These are phyloP conservation scores for Myanophis thanlyinensis DNA, from an alignment of 2,113 vertebrate genomes.

Conservation along the genomic window DNA sequence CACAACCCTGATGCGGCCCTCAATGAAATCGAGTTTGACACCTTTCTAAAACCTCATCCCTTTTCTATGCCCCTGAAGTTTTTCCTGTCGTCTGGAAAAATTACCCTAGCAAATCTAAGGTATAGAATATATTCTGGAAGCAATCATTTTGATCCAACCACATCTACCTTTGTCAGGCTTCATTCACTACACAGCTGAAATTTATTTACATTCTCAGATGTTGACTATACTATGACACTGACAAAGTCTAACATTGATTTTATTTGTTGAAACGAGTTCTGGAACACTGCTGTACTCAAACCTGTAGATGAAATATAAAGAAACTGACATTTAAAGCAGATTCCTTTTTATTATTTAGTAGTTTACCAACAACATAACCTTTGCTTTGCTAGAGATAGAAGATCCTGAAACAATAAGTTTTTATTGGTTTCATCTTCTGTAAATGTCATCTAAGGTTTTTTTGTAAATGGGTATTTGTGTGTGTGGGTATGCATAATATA, in stretches of 20 bases:
- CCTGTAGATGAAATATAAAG: conserved; percentile 30
- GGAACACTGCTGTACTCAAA: conserved; percentile 15
- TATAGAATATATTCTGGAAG: not conserved
- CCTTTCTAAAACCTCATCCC: not conserved
- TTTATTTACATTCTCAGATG: not conserved
- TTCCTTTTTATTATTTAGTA: conserved; percentile 56
- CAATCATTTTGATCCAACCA: not conserved
- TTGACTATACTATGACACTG: not conserved
- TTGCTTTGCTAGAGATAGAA: conserved; percentile 51
- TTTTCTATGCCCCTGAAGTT: not conserved
- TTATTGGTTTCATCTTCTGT: conserved; percentile 29
- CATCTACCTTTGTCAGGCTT: accelerated
- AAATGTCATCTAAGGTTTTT: conserved; percentile 10
- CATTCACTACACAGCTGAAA: not conserved
- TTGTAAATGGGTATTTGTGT: not conserved
- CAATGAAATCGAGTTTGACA: no score
- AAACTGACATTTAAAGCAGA: conserved; percentile 49
- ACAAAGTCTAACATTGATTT: not conserved
- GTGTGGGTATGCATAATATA: not conserved
- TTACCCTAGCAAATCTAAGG: not conserved
- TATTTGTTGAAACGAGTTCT: not conserved
- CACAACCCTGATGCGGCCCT: no score
- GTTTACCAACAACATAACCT: conserved; percentile 53
- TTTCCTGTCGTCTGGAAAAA: not conserved
- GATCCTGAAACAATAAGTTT: conserved; percentile 51